These are phyloP conservation scores for Tachina grossa DNA, from an alignment of 2,888 invertebrate genomes.

Conservation along the genomic window DNA sequence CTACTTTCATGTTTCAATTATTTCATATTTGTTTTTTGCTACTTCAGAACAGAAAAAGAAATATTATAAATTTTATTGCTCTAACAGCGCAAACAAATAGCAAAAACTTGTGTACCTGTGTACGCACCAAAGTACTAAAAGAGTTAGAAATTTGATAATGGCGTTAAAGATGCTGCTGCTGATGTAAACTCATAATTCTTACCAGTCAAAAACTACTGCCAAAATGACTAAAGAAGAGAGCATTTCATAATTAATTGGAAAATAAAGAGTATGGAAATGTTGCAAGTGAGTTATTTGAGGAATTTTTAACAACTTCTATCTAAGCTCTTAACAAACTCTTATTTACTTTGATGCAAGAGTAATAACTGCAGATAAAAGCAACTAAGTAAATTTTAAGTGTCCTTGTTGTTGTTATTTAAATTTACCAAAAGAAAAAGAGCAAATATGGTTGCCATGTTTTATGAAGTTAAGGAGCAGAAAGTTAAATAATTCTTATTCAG, in stretches of 20 bases:
- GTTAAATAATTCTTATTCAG: not conserved
- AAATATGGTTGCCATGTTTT: slow-evolving; percentile 5
- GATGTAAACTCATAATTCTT: not conserved
- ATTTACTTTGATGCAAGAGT: slow-evolving; percentile 67
- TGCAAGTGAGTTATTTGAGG: slow-evolving; percentile 52
- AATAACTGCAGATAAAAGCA: slow-evolving; percentile 17
- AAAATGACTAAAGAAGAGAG: slow-evolving; percentile 13
- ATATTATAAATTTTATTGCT: slow-evolving; percentile 12
- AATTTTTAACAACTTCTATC: slow-evolving; percentile 25
- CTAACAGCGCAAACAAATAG: not conserved
- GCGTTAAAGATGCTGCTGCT: slow-evolving; percentile 32
- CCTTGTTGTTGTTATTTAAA: not conserved
- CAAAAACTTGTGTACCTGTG: slow-evolving; percentile 37
- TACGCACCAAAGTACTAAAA: slow-evolving; percentile 67
- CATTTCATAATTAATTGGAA: not conserved
- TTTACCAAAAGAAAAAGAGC: not conserved
- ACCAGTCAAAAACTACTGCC: not conserved
- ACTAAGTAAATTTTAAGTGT: not conserved
- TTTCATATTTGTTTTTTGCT: not conserved
- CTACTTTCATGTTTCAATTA: not conserved
- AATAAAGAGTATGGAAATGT: slow-evolving; percentile 8
- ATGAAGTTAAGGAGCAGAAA: not conserved
- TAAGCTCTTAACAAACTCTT: slow-evolving; percentile 62
- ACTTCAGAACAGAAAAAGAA: not conserved
- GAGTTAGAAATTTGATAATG: slow-evolving; percentile 63